Evolutionary conservation across 2,888 invertebrate species (phyloP).

Genomic region (Pterostichus madidus): DNA sequence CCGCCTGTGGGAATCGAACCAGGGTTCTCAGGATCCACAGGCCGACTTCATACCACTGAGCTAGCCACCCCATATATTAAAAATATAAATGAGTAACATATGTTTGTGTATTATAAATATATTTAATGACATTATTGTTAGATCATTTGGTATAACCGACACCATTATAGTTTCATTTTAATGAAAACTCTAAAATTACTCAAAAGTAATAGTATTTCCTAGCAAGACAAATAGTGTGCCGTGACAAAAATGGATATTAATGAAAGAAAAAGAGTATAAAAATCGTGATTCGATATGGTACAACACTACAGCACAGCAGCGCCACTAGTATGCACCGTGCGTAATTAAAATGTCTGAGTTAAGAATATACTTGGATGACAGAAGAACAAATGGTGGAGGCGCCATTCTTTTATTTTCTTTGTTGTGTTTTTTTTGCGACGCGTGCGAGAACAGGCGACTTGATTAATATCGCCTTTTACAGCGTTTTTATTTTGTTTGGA

Average conservation of each 20-base stretch:
- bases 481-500: constrained; percentile 44
- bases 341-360: constrained; percentile 51
- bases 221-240: too few species aligned
- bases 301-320: neutral
- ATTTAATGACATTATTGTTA: too few species aligned
- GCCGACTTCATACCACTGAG: too few species aligned
- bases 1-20: too few species aligned
- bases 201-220: too few species aligned
- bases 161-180: too few species aligned
- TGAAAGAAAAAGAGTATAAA: constrained; percentile 46
- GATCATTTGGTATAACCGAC: too few species aligned
- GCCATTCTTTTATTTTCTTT: constrained; percentile 35
- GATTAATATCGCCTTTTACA: constrained; percentile 45
- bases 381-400: constrained; percentile 55
- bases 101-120: too few species aligned
- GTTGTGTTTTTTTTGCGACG: constrained; percentile 31
- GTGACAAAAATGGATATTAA: constrained; percentile 34
- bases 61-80: too few species aligned
- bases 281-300: constrained; percentile 9
- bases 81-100: too few species aligned
- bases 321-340: neutral
- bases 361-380: constrained; percentile 24
- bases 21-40: too few species aligned
- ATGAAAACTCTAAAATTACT: too few species aligned
- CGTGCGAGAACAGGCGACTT: neutral